Conservation (phyloP, 2,797 vertebrate species). For the Argya squamiceps region DNA sequence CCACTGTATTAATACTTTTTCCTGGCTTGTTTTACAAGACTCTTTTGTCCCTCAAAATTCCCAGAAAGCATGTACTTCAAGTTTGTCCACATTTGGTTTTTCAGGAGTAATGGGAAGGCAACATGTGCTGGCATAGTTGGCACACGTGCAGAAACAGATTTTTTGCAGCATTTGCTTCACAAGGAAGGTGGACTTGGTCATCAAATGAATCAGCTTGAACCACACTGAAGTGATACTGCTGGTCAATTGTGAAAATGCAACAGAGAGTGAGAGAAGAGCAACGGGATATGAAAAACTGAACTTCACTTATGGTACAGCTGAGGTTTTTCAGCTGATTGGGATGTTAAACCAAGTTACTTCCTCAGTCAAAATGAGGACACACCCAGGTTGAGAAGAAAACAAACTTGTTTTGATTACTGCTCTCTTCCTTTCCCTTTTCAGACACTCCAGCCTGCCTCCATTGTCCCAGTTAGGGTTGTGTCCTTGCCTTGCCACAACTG, state of each 20-base stretch:
- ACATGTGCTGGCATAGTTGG: rapidly evolving
- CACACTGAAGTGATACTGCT: background rate
- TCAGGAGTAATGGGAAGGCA: background rate
- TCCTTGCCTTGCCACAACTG: slow-evolving; percentile 7
- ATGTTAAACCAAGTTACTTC: slow-evolving; percentile 52
- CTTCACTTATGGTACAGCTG: background rate
- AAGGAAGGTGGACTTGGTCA: background rate
- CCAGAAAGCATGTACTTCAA: background rate
- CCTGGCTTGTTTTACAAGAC: background rate
- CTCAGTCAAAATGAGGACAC: slow-evolving; percentile 5
- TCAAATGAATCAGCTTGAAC: background rate
- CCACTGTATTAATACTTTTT: background rate
- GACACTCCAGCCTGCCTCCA: background rate
- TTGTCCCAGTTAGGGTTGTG: background rate
- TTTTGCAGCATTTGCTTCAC: background rate
- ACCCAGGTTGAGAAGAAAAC: slow-evolving; percentile 55
- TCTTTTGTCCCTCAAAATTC: background rate
- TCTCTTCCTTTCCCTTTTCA: slow-evolving; percentile 44
- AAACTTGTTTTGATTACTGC: slow-evolving; percentile 60
- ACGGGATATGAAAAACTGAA: slow-evolving; percentile 45
- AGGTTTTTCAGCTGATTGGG: slow-evolving; percentile 44
- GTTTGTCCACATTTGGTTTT: background rate
- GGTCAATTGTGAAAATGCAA: background rate
- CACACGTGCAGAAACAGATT: background rate
- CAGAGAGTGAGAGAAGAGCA: background rate